These are phyloP conservation scores for Brachionus calyciflorus DNA, from an alignment of 1,140 invertebrate species.

Conservation along the genomic window DNA sequence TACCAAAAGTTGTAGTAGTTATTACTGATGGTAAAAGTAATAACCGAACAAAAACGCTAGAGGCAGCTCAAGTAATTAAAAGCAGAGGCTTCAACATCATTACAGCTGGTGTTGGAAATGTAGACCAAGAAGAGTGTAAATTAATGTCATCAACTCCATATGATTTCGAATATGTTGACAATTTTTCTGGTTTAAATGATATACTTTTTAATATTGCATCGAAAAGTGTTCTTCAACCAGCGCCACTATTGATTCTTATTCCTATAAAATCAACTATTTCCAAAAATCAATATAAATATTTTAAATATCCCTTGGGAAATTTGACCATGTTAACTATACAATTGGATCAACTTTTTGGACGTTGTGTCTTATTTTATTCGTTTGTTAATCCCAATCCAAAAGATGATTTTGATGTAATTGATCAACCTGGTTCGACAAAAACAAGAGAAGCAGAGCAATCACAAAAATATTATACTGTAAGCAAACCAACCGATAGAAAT, in stretches of 20 bases:
- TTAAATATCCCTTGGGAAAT: neutral
- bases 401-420: neutral
- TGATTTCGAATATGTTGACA: neutral
- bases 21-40: neutral
- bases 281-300: conserved; percentile 19
- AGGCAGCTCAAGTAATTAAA: neutral
- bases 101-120: neutral
- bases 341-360: neutral
- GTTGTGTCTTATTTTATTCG: neutral
- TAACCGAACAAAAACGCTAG: neutral
- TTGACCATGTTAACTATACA: conserved; percentile 18
- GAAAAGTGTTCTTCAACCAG: neutral
- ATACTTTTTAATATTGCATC: neutral
- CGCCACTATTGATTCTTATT: neutral
- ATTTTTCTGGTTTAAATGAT: neutral
- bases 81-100: conserved; percentile 4
- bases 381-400: neutral
- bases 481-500: too few species aligned
- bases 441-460: too few species aligned
- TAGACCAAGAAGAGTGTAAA: neutral
- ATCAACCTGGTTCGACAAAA: too few species aligned
- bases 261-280: neutral
- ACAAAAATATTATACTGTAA: too few species aligned
- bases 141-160: neutral
- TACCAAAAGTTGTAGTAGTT: conserved; percentile 23